These are phyloP conservation scores for Drosophila niveifrons DNA, from an alignment of 2,888 invertebrate species.

Conservation along the genomic window DNA sequence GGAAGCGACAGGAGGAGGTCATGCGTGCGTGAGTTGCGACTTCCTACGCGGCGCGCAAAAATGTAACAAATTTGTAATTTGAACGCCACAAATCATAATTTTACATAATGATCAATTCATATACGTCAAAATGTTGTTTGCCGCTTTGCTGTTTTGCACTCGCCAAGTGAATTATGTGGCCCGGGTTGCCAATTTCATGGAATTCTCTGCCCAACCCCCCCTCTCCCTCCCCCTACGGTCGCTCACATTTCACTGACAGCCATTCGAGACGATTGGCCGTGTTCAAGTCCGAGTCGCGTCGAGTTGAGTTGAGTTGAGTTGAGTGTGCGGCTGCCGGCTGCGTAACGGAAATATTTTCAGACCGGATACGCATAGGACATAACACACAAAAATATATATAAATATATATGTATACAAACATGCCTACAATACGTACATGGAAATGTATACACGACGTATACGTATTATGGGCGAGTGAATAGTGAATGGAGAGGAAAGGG, in stretches of 20 bases:
- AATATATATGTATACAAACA: conserved; percentile 11
- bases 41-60: conserved; percentile 54
- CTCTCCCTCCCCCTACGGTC: no score
- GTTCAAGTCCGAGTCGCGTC: conserved; percentile 11
- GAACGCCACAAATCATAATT: conserved; percentile 81
- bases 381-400: conserved; percentile 1
- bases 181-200: conserved; percentile 50
- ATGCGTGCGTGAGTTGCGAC: conserved; percentile 45
- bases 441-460: neutral
- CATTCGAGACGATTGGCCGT: conserved; percentile 37
- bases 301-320: no score
- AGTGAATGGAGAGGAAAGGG: neutral
- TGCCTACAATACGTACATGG: neutral
- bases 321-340: neutral
- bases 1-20: conserved; percentile 6
- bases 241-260: conserved; percentile 24
- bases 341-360: conserved; percentile 42
- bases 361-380: conserved; percentile 43
- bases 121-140: conserved; percentile 71
- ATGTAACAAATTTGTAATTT: conserved; percentile 78
- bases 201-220: no score
- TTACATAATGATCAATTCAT: conserved; percentile 82
- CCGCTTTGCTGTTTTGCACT: conserved; percentile 14
- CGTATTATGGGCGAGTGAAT: neutral
- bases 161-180: conserved; percentile 61